A percentile compares a stretch with the other conserved stretches of the same genome.
Evolutionary conservation across 1,140 invertebrate genomes (phyloP).

Genomic region (Mactra quadrangularis): DNA sequence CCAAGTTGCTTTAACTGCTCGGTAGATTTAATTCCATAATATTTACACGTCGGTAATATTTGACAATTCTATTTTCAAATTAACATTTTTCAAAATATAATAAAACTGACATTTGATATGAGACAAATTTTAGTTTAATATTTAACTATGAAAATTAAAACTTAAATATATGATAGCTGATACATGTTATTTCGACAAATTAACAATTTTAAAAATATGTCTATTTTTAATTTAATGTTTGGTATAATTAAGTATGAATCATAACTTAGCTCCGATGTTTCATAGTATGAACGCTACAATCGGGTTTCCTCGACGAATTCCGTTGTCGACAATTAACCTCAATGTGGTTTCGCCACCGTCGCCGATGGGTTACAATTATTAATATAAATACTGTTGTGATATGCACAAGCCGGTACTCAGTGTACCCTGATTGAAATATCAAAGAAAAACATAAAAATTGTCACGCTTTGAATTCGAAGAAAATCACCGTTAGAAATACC

Average conservation of each 20-base stretch:
- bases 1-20: slow-evolving; percentile 28
- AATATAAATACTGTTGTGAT: too few species aligned
- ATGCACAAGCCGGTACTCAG: too few species aligned
- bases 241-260: slow-evolving; percentile 49
- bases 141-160: slow-evolving; percentile 7
- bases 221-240: neutral
- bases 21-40: slow-evolving; percentile 38
- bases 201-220: neutral
- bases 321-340: too few species aligned
- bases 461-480: too few species aligned
- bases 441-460: too few species aligned
- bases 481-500: too few species aligned
- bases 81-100: slow-evolving; percentile 53
- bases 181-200: slow-evolving; percentile 53
- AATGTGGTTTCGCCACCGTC: too few species aligned
- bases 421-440: too few species aligned
- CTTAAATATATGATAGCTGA: slow-evolving; percentile 36
- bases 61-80: slow-evolving; percentile 15
- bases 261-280: too few species aligned
- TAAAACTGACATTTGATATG: slow-evolving; percentile 56
- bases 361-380: too few species aligned
- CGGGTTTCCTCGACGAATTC: too few species aligned
- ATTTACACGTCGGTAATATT: slow-evolving; percentile 7
- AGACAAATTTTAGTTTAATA: slow-evolving; percentile 6
- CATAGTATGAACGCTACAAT: too few species aligned